Percentiles rank a stretch among this genome's conserved stretches.
These are phyloP conservation scores for Pocillopora damicornis DNA, from an alignment of 64 coral and sea anemone species.

Conservation along the genomic window DNA sequence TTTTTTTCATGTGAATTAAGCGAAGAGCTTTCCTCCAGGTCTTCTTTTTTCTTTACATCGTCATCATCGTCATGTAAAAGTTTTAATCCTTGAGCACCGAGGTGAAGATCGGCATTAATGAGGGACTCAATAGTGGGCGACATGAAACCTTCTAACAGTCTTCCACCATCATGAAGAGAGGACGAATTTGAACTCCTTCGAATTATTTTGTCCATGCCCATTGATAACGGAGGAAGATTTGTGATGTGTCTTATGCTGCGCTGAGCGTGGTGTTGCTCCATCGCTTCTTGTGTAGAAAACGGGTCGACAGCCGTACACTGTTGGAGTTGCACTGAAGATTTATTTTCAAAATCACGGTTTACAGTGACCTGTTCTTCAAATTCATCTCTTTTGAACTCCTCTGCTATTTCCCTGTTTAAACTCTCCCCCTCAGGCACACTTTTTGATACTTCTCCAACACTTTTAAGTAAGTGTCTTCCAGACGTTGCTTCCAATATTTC, in stretches of 20 bases:
- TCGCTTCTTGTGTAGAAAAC: too few relatives aligned
- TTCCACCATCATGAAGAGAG: background rate
- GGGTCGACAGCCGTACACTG: background rate
- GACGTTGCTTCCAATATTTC: background rate
- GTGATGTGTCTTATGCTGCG: background rate
- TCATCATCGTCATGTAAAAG: background rate
- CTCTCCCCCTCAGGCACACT: background rate
- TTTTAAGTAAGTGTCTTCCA: background rate
- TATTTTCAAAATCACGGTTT: background rate
- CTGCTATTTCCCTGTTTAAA: background rate
- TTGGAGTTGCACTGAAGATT: background rate
- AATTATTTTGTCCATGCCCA: background rate
- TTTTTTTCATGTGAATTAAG: background rate
- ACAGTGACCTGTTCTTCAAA: background rate
- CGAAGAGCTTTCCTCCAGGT: background rate
- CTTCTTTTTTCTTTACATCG: background rate
- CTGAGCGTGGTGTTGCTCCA: background rate
- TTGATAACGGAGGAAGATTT: background rate
- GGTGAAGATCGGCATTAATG: slow-evolving; percentile 10
- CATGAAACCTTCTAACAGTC: background rate
- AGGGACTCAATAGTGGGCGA: slow-evolving; percentile 7
- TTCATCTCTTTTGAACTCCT: background rate
- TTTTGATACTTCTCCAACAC: background rate
- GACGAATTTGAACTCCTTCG: background rate
- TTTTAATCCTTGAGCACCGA: background rate